Base-by-base conservation (phyloP, 2,797 vertebrate species). In the Gymnothorax reevesii region DNA sequence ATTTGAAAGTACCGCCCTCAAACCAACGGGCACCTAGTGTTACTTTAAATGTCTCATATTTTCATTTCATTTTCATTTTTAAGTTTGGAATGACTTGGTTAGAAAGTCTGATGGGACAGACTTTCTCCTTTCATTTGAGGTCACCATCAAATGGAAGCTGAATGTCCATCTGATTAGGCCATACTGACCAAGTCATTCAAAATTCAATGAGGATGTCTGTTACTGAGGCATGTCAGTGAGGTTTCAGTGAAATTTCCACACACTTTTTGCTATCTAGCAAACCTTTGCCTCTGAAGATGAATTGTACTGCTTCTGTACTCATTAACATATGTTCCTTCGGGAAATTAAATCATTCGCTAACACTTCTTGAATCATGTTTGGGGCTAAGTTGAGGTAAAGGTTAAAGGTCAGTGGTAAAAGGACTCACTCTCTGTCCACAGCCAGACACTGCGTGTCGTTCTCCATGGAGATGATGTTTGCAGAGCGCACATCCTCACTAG, bases 401-500 rank as follows among this genome's bases (percentile, higher is more conserved):
- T 55, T 80, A 6, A 20, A 20, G 20, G 52, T 54, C 3, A 7
- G 66, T 10, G 52, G 33, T 9, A 77, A 25, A 27, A 9, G 75
- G 13, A 95, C 96, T 96, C 92, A 97, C 96, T 96, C 95, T 95
- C 96, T 93, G 90, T 96, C 96, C 91, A 97, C 92, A 84, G 96
- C 95, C 88, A 97, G 93, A 90, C 96, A 97, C 60, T 96, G 95
- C n/a, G 95, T 96, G 88, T 94, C 94, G 20, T 95, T 92, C 88
- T 96, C 94, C 82, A 86, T 94, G 84, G 95, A 95, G 91, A 97
- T 91, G 85, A 97, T 96, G 91, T 96, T 97, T 87, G 96, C 96
- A 10, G 96, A 97, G 42, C 96, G 96, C 15, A 96, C 94, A 73
- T 96, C 96, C 88, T 97, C 96, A 90, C 96, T 96, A 89, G 85